Base-by-base conservation (phyloP, 2,888 invertebrate species). In the Alsophila aescularia region DNA sequence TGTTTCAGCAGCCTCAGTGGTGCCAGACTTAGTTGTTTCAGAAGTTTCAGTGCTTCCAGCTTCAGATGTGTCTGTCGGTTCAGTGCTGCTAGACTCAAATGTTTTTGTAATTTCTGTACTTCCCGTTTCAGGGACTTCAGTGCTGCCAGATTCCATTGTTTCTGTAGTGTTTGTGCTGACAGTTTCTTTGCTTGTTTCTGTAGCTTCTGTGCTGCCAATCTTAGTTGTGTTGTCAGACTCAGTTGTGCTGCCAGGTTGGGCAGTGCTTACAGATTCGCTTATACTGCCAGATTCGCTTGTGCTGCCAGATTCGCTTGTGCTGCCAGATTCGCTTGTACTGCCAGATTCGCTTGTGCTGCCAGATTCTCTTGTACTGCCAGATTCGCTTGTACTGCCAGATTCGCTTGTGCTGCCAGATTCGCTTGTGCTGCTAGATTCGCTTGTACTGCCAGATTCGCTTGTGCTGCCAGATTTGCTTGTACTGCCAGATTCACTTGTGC, bases 1-100 rank as follows among this genome's bases (percentile, higher is more conserved):
- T 10, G 47, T 58, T 35, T 49, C 45, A 31, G 60, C 60, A n/a
- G 59, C 51, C 13, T 60, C 62, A 5, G 67, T 63, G 2, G 50
- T 50, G 12, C 49, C 61, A 15, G 60, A 48, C 40, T 44, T 50
- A 36, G 60, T 64, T 9, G 59, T 52, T 15, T n/a, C 29, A 12
- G 29, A n/a, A 16, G n/a, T 2, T 13, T 64, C 67, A 1, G 67
- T 59, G 9, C 51, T 41, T 0, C 50, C 65, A 12, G 62, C 56
- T 16, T 51, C 45, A 3, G 65, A 56, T 9, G 56, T 62, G 10
- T 58, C 42, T 29, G 41, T 42, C 15, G n/a, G 35, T 42, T 40
- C 59, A 2, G 58, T 62, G 18, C 60, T 66, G 2, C 29, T 52
- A 14, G 59, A 54, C 6, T 9, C 45, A 12, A 47, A 32, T 1